phyloP scores from a whole-genome alignment of 2,797 vertebrate species.

The Pantherophis alleghaniensis region DNA sequence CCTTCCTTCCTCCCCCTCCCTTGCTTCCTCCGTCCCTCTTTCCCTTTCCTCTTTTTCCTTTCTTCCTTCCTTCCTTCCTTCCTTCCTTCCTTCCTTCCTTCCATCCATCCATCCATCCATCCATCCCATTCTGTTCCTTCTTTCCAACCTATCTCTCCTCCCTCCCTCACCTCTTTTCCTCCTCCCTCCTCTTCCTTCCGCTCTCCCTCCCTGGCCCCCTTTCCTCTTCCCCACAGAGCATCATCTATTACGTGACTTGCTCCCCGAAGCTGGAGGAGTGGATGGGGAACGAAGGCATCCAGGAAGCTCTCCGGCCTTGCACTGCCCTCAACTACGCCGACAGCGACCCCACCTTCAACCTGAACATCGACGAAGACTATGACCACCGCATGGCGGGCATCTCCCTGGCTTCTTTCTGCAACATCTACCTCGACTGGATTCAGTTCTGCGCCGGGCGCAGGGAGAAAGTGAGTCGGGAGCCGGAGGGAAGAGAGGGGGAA shows the following conservation, averaged over 20 bases:
- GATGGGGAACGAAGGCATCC: conserved; percentile 63
- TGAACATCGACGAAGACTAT: conserved; percentile 71
- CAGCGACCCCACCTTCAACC: conserved; percentile 71
- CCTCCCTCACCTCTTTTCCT: too few relatives aligned
- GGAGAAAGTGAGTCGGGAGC: conserved; percentile 48
- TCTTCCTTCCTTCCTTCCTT: too few relatives aligned
- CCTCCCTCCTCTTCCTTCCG: too few relatives aligned
- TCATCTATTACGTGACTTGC: conserved; percentile 70
- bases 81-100: too few relatives aligned
- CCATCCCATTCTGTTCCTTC: too few relatives aligned
- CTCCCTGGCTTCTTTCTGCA: conserved; percentile 66
- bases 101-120: too few relatives aligned
- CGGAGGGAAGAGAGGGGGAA: fast-evolving
- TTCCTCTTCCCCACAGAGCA: conserved; percentile 57
- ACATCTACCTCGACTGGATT: conserved; percentile 69
- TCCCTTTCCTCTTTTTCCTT: too few relatives aligned
- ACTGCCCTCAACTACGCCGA: conserved; percentile 59
- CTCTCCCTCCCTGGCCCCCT: not conserved
- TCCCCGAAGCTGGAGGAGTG: conserved; percentile 68
- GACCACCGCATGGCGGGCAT: conserved; percentile 68
- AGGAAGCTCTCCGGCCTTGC: conserved; percentile 60
- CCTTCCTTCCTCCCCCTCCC: too few relatives aligned
- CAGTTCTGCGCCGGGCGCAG: conserved; percentile 67
- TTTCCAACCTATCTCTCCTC: too few relatives aligned
- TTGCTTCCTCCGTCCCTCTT: fast-evolving